Percentiles rank a stretch among this genome's conserved stretches.
phyloP scores from a whole-genome alignment of 2,888 invertebrate species.

The Ormia ochracea region DNA sequence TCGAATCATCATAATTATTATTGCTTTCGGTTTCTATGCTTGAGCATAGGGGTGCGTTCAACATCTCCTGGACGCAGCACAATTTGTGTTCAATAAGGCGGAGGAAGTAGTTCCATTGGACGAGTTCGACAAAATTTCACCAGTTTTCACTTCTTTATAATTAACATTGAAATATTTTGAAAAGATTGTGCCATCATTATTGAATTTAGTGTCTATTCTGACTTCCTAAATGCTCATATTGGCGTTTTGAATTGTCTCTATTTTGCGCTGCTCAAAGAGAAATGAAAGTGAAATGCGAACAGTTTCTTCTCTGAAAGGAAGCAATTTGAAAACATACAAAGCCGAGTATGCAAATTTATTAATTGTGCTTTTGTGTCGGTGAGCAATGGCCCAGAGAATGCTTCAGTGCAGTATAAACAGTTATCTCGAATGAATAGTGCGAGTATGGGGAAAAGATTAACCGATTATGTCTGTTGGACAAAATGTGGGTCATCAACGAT shows the following conservation, averaged over 20 bases:
- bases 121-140: too few relatives aligned
- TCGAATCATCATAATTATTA: too few relatives aligned
- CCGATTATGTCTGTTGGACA: slow-evolving; percentile 59
- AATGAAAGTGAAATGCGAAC: slow-evolving; percentile 57
- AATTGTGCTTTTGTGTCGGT: neutral
- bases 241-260: neutral
- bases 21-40: too few relatives aligned
- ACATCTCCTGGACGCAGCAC: too few relatives aligned
- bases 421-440: neutral
- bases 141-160: too few relatives aligned
- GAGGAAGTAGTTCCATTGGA: too few relatives aligned
- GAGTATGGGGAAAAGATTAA: slow-evolving; percentile 51
- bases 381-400: neutral
- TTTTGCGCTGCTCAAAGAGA: neutral
- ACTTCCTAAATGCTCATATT: neutral
- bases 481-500: slow-evolving; percentile 59
- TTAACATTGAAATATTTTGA: too few relatives aligned
- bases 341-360: neutral
- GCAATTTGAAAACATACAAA: neutral
- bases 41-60: too few relatives aligned
- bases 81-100: too few relatives aligned
- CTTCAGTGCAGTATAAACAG: slow-evolving; percentile 16
- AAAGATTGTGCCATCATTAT: too few relatives aligned
- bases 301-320: too few relatives aligned
- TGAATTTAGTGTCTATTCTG: too few relatives aligned